These are phyloP conservation scores for Corythornis vintsioides DNA, from an alignment of 2,113 vertebrate genomes.

Conservation along the genomic window DNA sequence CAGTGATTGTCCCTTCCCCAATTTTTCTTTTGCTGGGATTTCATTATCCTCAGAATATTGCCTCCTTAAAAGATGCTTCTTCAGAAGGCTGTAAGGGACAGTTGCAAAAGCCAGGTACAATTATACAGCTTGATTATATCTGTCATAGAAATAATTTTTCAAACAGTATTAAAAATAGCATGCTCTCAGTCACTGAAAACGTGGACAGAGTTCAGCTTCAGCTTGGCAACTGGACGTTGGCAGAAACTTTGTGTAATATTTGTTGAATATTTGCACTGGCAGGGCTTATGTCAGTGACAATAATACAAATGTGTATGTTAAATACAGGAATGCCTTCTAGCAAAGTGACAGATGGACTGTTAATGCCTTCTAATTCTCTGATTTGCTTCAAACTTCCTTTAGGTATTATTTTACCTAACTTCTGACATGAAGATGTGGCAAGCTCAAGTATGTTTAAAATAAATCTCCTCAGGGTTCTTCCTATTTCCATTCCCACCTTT, in stretches of 20 bases:
- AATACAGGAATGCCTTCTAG: conserved; percentile 15
- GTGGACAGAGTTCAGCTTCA: conserved; percentile 10
- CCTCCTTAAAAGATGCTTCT: neutral
- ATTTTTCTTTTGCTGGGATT: neutral
- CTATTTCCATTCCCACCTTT: neutral
- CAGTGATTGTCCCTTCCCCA: neutral
- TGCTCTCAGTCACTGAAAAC: neutral
- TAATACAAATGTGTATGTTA: conserved; percentile 42
- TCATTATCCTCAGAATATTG: neutral
- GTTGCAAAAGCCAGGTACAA: neutral
- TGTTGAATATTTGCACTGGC: conserved; percentile 35
- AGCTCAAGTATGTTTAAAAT: neutral
- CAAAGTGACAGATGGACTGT: neutral
- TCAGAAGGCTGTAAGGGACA: neutral
- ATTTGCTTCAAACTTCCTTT: conserved; percentile 16
- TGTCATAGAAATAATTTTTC: conserved; percentile 25
- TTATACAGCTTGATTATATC: neutral
- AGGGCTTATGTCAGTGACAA: conserved; percentile 22
- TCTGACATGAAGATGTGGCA: neutral
- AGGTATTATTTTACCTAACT: neutral
- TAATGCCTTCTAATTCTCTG: conserved; percentile 11
- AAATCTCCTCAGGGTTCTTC: neutral
- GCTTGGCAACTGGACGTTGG: neutral
- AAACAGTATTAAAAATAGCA: neutral
- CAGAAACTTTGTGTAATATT: conserved; percentile 20